Evolutionary conservation across 2,113 vertebrate genomes (phyloP).

Genomic region (Malurus melanocephalus): DNA sequence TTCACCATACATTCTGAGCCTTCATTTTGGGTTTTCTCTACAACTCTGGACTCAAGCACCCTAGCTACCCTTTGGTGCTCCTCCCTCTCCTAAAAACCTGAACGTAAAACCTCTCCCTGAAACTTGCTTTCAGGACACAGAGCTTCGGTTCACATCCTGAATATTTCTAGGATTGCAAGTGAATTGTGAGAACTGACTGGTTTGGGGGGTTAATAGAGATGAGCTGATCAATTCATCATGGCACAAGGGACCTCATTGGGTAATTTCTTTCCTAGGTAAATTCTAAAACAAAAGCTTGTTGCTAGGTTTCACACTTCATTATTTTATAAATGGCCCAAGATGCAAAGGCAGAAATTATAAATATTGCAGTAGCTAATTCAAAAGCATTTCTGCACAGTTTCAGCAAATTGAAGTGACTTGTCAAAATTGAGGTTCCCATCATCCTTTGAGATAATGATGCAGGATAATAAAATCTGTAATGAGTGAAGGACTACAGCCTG

Average conservation of each 20-base stretch:
- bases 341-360: not conserved
- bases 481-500: not conserved
- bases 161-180: not conserved
- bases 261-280: not conserved
- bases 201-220: not conserved
- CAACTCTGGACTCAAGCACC: not conserved
- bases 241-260: not conserved
- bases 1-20: not conserved
- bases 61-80: not conserved
- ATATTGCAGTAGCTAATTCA: not conserved
- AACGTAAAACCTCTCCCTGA: not conserved
- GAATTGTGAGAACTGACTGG: not conserved
- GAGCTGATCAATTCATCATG: not conserved
- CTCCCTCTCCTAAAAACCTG: not conserved
- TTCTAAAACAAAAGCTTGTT: not conserved
- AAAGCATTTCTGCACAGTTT: slow-evolving; percentile 1
- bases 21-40: not conserved
- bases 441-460: not conserved
- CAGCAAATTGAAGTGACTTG: not conserved
- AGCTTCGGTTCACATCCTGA: not conserved
- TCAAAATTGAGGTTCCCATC: not conserved
- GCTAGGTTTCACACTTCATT: not conserved
- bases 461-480: not conserved
- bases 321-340: not conserved
- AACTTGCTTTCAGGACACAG: not conserved